Evolutionary conservation across 1,140 invertebrate genomes (phyloP).

Genomic region (Drosophila mayri): DNA sequence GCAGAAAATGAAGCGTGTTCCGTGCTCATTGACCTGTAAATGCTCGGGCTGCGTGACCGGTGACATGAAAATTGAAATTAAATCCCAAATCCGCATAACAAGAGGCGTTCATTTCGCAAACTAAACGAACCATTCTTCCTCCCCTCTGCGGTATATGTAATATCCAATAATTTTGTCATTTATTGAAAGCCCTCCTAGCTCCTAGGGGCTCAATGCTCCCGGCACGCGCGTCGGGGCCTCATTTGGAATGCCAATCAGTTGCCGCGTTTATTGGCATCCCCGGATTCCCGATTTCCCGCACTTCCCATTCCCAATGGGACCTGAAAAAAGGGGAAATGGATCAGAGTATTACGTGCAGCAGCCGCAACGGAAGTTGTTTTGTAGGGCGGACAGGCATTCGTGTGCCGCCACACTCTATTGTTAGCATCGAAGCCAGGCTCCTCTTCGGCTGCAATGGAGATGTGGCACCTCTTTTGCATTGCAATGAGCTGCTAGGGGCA

Average conservation of each 20-base stretch:
- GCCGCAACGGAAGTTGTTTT: slow-evolving; percentile 51
- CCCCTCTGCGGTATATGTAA: slow-evolving; percentile 23
- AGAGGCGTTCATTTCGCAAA: slow-evolving; percentile 27
- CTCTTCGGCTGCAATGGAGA: slow-evolving; percentile 45
- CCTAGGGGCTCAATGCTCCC: slow-evolving; percentile 40
- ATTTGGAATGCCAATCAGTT: slow-evolving; percentile 79
- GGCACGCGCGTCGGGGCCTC: slow-evolving; percentile 46
- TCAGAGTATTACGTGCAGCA: slow-evolving; percentile 58
- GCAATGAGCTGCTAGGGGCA: slow-evolving; percentile 44
- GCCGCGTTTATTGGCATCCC: slow-evolving; percentile 66
- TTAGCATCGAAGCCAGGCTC: slow-evolving; percentile 31
- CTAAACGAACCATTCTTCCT: not conserved
- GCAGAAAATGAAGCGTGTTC: not conserved
- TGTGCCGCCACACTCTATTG: slow-evolving; percentile 56
- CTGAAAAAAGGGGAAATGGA: slow-evolving; percentile 41
- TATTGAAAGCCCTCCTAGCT: slow-evolving; percentile 42
- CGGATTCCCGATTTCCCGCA: slow-evolving; percentile 1
- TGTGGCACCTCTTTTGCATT: slow-evolving; percentile 73
- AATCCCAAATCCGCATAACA: slow-evolving; percentile 24
- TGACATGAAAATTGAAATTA: slow-evolving; percentile 59
- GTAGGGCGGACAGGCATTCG: slow-evolving; percentile 49
- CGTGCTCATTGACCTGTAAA: slow-evolving; percentile 24
- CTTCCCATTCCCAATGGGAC: not conserved
- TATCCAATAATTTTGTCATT: slow-evolving; percentile 69
- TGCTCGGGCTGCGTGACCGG: slow-evolving; percentile 13